Evolutionary conservation across 2,113 vertebrate genomes (phyloP).

Genomic region (Thalassoma bifasciatum): DNA sequence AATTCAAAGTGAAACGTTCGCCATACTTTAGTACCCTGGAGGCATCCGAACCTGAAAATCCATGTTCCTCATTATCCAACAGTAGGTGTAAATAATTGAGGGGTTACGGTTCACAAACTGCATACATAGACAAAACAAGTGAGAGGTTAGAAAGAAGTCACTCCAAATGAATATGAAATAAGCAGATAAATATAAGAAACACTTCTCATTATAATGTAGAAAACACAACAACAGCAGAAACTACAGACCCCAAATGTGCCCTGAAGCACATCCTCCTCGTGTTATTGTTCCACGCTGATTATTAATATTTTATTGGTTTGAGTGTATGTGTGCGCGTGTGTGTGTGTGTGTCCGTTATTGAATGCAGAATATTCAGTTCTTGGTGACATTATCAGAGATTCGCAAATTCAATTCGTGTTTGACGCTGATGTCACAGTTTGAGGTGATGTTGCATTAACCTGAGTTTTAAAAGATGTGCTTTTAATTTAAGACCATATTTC

Average conservation of each 20-base stretch:
- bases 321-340: neutral
- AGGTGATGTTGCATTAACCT: neutral
- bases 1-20: conserved; percentile 9
- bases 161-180: neutral
- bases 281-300: neutral
- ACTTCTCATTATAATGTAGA: neutral
- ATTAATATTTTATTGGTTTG: neutral
- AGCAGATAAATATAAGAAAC: neutral
- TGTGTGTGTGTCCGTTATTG: neutral
- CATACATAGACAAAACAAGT: neutral
- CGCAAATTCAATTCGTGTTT: neutral
- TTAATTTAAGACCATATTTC: too few species aligned
- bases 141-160: neutral
- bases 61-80: neutral
- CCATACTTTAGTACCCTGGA: neutral
- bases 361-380: neutral
- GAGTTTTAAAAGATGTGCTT: neutral
- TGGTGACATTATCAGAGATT: neutral
- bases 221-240: neutral
- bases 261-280: neutral
- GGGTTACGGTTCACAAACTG: neutral
- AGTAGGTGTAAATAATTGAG: neutral
- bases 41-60: neutral
- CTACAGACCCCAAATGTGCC: neutral
- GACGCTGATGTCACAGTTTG: neutral